Base-by-base conservation (phyloP, 1,140 invertebrate species). In the Hesperophylax magnus region DNA sequence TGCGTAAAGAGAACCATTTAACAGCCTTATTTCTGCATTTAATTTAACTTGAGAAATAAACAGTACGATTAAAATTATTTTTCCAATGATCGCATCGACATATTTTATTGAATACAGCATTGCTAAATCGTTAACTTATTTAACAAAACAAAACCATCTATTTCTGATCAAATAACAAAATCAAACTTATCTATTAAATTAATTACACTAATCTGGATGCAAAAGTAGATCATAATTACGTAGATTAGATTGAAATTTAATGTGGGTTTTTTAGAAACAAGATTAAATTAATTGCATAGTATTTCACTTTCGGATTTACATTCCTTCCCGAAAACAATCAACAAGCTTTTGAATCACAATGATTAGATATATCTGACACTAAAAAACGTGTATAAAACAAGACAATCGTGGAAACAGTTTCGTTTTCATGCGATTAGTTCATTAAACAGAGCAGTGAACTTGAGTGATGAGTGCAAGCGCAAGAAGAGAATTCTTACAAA, bases 371-470 rank as follows among this genome's bases (percentile, higher is more conserved):
- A 39, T 27, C 34, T 67, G 34, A 11, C 39, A 71, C 47, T 18
- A n/a, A 18, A 52, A 69, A 69, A 47, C 76, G 82, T 79, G 79
- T 71, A 77, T 81, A 81, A 83, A 65, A 47, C 79, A 79, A 78
- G 77, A 69, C 65, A 78, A 83, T 54, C 17, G 24, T 53, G 63
- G 72, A 56, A 81, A 81, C 74, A 79, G 82, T 79, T 81, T 83
- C 82, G 22, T 81, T 83, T 83, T 83, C 79, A 78, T 81, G 54
- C 27, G 53, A n/a, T 76, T 75, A 78, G 81, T 79, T 82, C 81
- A 75, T 76, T 79, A 63, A 31, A 69, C 31, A 58, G 82, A 83
- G 58, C 82, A 81, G 31, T 81, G 82, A 83, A 83, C 79, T 34
- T 78, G 69, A 60, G 67, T 39, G 47, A 75, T 22, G n/a, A n/a